phyloP scores from a whole-genome alignment of 2,888 invertebrate species.

The Cantharis rustica region DNA sequence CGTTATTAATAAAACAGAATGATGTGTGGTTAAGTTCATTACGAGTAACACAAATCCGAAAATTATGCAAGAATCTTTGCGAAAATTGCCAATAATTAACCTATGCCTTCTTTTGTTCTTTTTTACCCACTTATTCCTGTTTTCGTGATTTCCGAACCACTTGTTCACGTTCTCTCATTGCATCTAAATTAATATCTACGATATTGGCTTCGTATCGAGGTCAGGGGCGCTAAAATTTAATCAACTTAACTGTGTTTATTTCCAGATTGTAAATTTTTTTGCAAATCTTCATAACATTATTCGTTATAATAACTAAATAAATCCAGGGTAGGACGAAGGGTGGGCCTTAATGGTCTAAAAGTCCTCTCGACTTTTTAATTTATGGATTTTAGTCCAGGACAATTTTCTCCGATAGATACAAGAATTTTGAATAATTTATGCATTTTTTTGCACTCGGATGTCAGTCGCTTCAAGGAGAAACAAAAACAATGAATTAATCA shows the following conservation, averaged over 20 bases:
- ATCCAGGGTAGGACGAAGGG: neutral
- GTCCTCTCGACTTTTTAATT: too few relatives aligned
- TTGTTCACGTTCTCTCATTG: neutral
- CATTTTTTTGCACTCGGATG: neutral
- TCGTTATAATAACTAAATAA: neutral
- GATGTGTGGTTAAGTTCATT: neutral
- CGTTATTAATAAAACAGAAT: neutral
- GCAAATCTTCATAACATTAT: neutral
- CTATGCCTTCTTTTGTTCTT: neutral
- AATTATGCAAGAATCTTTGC: neutral
- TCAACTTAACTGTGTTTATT: neutral
- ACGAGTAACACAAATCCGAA: neutral
- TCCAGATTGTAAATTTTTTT: neutral
- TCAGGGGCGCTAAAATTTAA: neutral
- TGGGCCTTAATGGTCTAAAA: too few relatives aligned
- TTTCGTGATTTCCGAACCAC: neutral
- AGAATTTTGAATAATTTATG: neutral
- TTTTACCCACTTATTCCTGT: neutral
- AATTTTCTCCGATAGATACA: too few relatives aligned
- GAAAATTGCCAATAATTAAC: neutral
- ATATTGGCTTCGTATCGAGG: neutral
- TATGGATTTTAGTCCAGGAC: too few relatives aligned
- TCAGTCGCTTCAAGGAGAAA: neutral
- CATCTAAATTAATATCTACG: neutral
- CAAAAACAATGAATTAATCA: neutral